Base-by-base conservation (phyloP, 2,797 vertebrate genomes). In the Lithobates pipiens region DNA sequence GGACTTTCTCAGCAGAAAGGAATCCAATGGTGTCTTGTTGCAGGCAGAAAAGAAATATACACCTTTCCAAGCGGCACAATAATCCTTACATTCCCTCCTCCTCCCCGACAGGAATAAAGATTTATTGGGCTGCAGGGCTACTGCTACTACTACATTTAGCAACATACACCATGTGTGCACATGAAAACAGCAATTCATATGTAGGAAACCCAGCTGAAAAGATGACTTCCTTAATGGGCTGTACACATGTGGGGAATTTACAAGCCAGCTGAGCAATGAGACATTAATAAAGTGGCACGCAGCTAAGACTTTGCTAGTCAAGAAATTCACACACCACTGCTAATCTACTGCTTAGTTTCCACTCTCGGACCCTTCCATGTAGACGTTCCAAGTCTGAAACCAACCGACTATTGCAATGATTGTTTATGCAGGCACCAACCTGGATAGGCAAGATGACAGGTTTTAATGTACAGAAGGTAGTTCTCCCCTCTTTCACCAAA, bases 21-120 rank as follows among this genome's bases (percentile, higher is more conserved):
- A 86, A 86, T 86, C 80, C 69, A 39, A 32, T 79, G 75, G 85
- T 83, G 75, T 83, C 80, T 63, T 42, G 29, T 78, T 86, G 16
- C 76, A 78, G 36, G 57, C 67, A 44, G 39, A 78, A 67, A 74
- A 73, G 25, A 74, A 74, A 75, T 61, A 57, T 68, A 71, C 80
- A 86, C 72, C 84, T 82, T 86, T 75, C 57, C 85, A 83, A 42
- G 11, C 27, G 42, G 69, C 76, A 79, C 61, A 86, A 79, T 75
- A 86, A 79, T 77, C 70, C 57, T 67, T 29, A 34, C 46, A 65
- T 44, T 16, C 68, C 69, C 80, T 73, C 6, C 42, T 79, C 10
- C 25, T 34, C 34, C 46, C 29, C 25, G 29, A 77, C 67, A 82
- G 69, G 39, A 78, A 86, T 78, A 86, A 78, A 69, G 39, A 79